A percentile compares a stretch with the other conserved stretches of the same genome.
Conservation (phyloP, 2,797 vertebrate species). For the Onychomys torridus region DNA sequence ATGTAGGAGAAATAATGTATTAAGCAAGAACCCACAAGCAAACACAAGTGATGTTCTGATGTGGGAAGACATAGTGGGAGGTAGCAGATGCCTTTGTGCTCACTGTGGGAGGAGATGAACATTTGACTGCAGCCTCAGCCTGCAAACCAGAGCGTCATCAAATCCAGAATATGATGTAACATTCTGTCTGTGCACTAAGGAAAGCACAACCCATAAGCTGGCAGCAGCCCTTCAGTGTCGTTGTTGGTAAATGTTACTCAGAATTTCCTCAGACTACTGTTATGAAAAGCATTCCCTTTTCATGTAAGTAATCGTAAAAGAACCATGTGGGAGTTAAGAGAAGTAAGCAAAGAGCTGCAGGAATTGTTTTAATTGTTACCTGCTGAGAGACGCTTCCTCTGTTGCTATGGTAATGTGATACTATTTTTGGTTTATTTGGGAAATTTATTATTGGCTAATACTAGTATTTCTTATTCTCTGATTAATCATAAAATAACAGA, state of each 20-base stretch:
- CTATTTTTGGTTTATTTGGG: neutral
- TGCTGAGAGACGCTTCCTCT: constrained; percentile 20
- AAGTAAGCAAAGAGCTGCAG: constrained; percentile 34
- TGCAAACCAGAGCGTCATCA: neutral
- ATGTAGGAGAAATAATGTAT: neutral
- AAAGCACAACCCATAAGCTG: neutral
- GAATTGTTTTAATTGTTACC: neutral
- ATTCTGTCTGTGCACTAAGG: neutral
- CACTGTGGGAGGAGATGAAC: neutral
- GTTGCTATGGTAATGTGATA: neutral
- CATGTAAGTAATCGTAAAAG: constrained; percentile 6
- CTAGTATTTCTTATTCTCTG: constrained; percentile 11
- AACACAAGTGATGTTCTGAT: neutral
- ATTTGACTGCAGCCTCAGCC: neutral
- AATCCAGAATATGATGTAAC: neutral
- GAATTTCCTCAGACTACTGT: neutral
- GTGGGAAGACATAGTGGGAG: neutral
- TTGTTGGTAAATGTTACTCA: neutral
- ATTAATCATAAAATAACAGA: neutral
- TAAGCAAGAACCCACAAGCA: neutral
- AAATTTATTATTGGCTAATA: neutral
- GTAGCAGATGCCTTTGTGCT: neutral
- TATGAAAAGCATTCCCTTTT: constrained; percentile 49
- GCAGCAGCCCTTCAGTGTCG: neutral
- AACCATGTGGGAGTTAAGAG: constrained; percentile 24